Evolutionary conservation across 1,140 invertebrate genomes (phyloP).

Genomic region (Cherax destructor): DNA sequence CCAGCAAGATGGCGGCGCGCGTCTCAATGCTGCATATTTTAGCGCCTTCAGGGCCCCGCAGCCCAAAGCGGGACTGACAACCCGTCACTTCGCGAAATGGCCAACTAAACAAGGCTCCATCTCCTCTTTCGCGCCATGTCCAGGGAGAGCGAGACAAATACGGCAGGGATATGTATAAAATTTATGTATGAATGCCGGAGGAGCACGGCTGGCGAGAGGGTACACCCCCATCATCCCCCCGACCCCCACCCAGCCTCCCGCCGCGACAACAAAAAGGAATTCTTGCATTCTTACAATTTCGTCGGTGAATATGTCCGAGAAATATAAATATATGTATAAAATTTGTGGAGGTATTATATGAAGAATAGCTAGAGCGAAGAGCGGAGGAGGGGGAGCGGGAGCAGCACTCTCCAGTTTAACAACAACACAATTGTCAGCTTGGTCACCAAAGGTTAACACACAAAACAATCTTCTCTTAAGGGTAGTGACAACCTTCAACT

Average conservation of each 20-base stretch:
- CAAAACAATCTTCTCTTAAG: no score
- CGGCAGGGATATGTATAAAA: slow-evolving; percentile 62
- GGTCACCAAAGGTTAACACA: no score
- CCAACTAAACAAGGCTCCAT: slow-evolving; percentile 66
- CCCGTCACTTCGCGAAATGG: slow-evolving; percentile 68
- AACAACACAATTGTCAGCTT: no score
- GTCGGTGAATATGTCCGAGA: slow-evolving; percentile 62
- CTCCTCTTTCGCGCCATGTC: slow-evolving; percentile 66
- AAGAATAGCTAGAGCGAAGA: background rate
- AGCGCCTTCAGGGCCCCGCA: slow-evolving; percentile 43
- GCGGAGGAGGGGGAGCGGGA: background rate
- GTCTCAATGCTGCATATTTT: slow-evolving; percentile 68
- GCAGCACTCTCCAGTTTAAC: background rate
- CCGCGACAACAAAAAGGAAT: slow-evolving; percentile 54
- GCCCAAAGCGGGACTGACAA: slow-evolving; percentile 57
- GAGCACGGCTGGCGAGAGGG: background rate
- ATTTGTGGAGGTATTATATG: slow-evolving; percentile 11
- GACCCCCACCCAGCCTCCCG: slow-evolving; percentile 10
- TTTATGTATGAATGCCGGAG: slow-evolving; percentile 65
- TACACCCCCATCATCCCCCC: no score
- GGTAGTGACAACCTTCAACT: no score
- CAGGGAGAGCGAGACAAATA: slow-evolving; percentile 63
- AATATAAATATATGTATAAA: slow-evolving; percentile 57
- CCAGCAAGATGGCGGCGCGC: slow-evolving; percentile 52
- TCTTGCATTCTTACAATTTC: slow-evolving; percentile 55